A percentile compares a stretch with the other conserved stretches of the same genome.
phyloP scores from a whole-genome alignment of 1,140 invertebrate species.

The Sipha flava region DNA sequence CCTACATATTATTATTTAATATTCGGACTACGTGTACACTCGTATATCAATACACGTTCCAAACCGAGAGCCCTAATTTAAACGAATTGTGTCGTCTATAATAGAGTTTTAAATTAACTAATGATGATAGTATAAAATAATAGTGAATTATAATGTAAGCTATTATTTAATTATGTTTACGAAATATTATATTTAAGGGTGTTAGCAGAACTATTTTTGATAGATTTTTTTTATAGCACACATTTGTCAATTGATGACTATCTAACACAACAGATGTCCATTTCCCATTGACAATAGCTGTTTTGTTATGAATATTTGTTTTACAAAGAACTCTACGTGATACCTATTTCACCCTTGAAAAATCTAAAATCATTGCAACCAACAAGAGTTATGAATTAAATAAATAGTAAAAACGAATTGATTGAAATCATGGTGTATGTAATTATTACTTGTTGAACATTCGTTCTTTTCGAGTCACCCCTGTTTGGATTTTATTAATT shows the following conservation, averaged over 20 bases:
- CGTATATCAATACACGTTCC: no score
- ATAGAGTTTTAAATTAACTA: no score
- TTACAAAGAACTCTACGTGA: conserved; percentile 7
- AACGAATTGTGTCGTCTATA: no score
- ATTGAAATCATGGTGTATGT: conserved; percentile 6
- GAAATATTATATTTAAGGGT: neutral
- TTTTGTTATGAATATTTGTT: neutral
- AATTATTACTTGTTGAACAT: conserved; percentile 28
- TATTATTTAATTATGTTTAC: neutral
- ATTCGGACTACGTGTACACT: no score
- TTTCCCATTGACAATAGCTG: neutral
- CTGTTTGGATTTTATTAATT: neutral
- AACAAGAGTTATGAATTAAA: neutral
- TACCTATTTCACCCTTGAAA: neutral
- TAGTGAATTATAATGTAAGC: neutral
- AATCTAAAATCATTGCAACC: neutral
- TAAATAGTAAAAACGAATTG: conserved; percentile 19
- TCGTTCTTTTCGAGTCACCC: neutral
- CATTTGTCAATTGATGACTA: neutral
- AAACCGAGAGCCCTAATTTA: no score
- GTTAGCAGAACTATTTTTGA: neutral
- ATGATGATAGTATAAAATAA: no score
- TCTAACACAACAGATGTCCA: conserved; percentile 4
- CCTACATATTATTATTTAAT: no score
- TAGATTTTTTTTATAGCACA: neutral